phyloP scores from a whole-genome alignment of 2,888 invertebrate species.

The Belgica antarctica region DNA sequence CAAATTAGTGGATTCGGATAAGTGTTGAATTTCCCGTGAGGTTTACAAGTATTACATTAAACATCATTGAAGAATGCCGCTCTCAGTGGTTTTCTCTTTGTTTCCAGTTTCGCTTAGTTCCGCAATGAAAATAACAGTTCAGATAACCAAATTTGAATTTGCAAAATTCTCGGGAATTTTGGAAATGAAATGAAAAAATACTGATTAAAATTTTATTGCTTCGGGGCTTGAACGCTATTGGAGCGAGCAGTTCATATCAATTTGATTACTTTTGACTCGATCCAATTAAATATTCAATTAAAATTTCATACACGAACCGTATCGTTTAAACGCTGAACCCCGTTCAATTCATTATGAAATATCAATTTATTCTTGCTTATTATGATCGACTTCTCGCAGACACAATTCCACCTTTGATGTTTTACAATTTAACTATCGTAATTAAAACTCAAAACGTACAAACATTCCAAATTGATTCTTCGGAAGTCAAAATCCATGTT shows the following conservation, averaged over 20 bases:
- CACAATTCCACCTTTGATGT: conserved; percentile 10
- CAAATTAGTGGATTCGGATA: too few relatives aligned
- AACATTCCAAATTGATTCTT: neutral
- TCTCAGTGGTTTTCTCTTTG: too few relatives aligned
- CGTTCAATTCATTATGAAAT: conserved; percentile 4
- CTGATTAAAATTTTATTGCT: conserved; percentile 43
- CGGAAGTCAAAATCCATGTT: neutral
- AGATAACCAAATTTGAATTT: too few relatives aligned
- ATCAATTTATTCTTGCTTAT: conserved; percentile 5
- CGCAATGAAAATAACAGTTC: too few relatives aligned
- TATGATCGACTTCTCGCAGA: neutral
- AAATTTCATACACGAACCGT: neutral
- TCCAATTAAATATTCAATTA: conserved; percentile 41
- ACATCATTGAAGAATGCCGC: too few relatives aligned
- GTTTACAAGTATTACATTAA: too few relatives aligned
- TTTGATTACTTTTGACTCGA: conserved; percentile 40
- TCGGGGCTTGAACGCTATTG: neutral
- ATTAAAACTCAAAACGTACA: too few relatives aligned
- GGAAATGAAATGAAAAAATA: neutral
- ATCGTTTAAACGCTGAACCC: neutral
- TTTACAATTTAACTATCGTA: conserved; percentile 1
- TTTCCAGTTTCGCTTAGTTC: too few relatives aligned
- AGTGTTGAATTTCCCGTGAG: too few relatives aligned
- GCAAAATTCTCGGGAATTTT: too few relatives aligned
- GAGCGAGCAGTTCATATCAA: conserved; percentile 35